Conservation (phyloP, 2,797 vertebrate genomes). For the Taeniopygia guttata region DNA sequence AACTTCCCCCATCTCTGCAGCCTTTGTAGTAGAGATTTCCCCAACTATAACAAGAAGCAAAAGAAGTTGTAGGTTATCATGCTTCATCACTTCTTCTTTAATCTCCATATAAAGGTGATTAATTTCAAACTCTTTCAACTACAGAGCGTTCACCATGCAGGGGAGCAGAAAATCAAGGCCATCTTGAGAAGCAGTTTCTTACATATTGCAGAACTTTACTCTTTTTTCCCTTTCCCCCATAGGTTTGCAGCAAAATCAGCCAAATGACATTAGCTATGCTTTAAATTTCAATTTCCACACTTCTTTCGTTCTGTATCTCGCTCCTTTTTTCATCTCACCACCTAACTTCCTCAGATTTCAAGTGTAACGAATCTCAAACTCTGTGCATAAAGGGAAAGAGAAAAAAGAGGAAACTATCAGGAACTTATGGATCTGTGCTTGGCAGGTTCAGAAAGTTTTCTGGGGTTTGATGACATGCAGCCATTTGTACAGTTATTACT, state of each 20-base stretch:
- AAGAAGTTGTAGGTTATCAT: neutral
- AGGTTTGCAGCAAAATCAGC: constrained; percentile 43
- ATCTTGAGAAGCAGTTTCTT: neutral
- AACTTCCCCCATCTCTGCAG: neutral
- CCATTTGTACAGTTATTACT: neutral
- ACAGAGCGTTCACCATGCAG: neutral
- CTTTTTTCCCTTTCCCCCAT: neutral
- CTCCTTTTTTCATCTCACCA: constrained; percentile 53
- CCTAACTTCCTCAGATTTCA: constrained; percentile 42
- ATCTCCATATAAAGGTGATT: constrained; percentile 27
- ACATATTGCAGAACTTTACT: neutral
- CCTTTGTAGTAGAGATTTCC: neutral
- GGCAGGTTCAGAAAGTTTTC: neutral
- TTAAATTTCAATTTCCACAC: constrained; percentile 62
- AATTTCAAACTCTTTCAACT: constrained; percentile 31
- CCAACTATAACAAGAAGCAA: neutral
- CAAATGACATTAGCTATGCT: constrained; percentile 64
- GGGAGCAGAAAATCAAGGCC: neutral
- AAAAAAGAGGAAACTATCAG: neutral
- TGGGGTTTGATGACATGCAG: neutral
- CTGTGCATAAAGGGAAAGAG: neutral
- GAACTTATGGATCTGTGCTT: neutral
- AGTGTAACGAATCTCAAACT: constrained; percentile 24
- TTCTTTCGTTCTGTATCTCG: constrained; percentile 14
- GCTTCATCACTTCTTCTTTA: neutral